Evolutionary conservation across 2,797 vertebrate species (phyloP).

Genomic region (Petrocephalus sullivani): DNA sequence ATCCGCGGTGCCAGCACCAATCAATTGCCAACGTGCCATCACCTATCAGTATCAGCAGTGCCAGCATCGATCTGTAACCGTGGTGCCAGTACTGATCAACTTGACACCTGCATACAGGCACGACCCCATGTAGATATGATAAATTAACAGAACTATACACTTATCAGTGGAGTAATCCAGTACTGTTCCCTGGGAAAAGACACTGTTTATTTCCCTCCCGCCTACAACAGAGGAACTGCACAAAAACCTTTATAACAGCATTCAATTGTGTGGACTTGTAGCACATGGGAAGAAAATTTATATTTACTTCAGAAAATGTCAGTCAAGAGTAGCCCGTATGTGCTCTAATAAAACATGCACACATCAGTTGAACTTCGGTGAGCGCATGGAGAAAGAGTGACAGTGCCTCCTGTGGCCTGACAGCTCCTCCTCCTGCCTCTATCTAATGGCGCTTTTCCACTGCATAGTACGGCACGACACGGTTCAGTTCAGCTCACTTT

Average conservation of each 20-base stretch:
- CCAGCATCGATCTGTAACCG: neutral
- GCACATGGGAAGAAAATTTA: neutral
- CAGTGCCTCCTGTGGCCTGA: neutral
- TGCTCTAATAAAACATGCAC: neutral
- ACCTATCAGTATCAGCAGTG: neutral
- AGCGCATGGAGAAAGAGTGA: neutral
- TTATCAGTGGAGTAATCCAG: neutral
- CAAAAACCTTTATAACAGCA: neutral
- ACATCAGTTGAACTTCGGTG: neutral
- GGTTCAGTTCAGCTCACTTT: no score
- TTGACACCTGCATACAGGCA: neutral
- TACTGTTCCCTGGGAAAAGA: neutral
- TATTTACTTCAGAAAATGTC: neutral
- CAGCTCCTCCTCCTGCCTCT: neutral
- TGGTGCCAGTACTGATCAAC: neutral
- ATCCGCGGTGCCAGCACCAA: neutral
- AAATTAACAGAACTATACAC: slow-evolving; percentile 7
- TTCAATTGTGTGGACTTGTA: neutral
- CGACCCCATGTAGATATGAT: neutral
- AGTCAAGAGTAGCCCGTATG: neutral
- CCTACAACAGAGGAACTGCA: neutral
- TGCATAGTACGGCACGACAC: no score
- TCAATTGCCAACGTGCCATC: neutral
- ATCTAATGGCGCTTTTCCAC: no score
- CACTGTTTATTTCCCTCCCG: neutral